Base-by-base conservation (phyloP, 2,888 invertebrate genomes). In the Callyntrura sp. region DNA sequence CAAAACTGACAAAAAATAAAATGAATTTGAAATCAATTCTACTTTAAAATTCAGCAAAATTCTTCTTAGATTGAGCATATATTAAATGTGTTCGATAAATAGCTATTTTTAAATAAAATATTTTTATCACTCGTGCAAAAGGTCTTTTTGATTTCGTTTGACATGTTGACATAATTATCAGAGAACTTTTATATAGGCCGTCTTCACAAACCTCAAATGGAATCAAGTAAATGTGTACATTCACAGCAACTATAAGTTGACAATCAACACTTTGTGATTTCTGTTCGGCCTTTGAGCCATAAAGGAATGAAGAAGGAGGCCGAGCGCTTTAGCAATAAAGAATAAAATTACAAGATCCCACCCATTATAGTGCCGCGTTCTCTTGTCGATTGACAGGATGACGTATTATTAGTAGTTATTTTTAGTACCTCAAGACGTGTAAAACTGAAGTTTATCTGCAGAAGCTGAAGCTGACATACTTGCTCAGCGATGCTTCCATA, bases 401-500 rank as follows among this genome's bases (percentile, higher is more conserved):
- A 35, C 35, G 35, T 35, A 35, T 35, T 35, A 35, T 35, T 23
- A 62, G 62, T 62, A 11, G 5, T 17, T 68, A 60, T 23, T 60
- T 28, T 68, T 25, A 68, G n/a, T 68, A 68, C 12, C 43, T 73
- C 12, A 73, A 48, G 73, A n/a, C 28, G 35, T 14, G 78, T 55
- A 51, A 3, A 9, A 23, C 55, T 55, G 45, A 20, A 23, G 73
- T 45, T 73, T 20, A 51, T 14, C 11, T 51, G 14, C 51, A 51
- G 35, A 35, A 62, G 8, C 48, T 20, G 20, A 73, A 35, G 57
- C n/a, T 79, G 79, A 79, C 79, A 79, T 43, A 79, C 79, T 79
- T 79, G 79, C 79, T 79, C 79, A 60, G 17, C 60, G 35, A 79
- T 6, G 60, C 79, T 60, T 79, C 35, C 79, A 35, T 79, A 23